Percentiles rank a stretch among this genome's conserved stretches.
Conservation (phyloP, 2,888 invertebrate species). For the Torymus auratus region DNA sequence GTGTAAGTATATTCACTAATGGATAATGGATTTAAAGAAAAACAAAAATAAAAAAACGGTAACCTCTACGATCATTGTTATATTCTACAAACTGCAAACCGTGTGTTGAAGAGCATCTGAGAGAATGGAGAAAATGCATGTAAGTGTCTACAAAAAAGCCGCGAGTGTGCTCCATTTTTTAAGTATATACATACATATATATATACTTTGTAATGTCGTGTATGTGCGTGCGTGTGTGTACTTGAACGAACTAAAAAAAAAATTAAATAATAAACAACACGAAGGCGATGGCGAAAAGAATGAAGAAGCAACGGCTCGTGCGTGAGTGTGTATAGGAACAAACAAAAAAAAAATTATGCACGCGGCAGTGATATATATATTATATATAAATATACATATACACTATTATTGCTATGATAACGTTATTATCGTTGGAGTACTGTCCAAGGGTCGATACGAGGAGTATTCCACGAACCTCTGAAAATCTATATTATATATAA, state of each 20-base stretch:
- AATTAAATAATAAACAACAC: neutral
- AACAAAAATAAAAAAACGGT: slow-evolving; percentile 14
- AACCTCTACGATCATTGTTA: slow-evolving; percentile 44
- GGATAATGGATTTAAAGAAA: slow-evolving; percentile 33
- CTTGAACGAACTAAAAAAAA: neutral
- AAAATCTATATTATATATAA: slow-evolving; percentile 50
- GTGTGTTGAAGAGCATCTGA: slow-evolving; percentile 14
- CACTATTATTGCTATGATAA: slow-evolving; percentile 45
- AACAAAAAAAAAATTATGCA: slow-evolving; percentile 11
- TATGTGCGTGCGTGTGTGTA: slow-evolving; percentile 16
- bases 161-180: slow-evolving; percentile 17
- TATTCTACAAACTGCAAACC: slow-evolving; percentile 44
- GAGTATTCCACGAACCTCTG: slow-evolving; percentile 48
- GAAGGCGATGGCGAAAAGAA: no score
- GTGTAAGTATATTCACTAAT: slow-evolving; percentile 43
- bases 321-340: slow-evolving; percentile 17
- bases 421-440: slow-evolving; percentile 52
- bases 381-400: slow-evolving; percentile 42
- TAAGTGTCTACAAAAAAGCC: neutral
- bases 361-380: slow-evolving; percentile 33
- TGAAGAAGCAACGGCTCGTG: neutral
- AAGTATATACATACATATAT: neutral
- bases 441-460: slow-evolving; percentile 32
- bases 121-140: neutral
- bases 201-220: slow-evolving; percentile 4